phyloP scores from a whole-genome alignment of 2,113 vertebrate species.

The Chaenocephalus aceratus region DNA sequence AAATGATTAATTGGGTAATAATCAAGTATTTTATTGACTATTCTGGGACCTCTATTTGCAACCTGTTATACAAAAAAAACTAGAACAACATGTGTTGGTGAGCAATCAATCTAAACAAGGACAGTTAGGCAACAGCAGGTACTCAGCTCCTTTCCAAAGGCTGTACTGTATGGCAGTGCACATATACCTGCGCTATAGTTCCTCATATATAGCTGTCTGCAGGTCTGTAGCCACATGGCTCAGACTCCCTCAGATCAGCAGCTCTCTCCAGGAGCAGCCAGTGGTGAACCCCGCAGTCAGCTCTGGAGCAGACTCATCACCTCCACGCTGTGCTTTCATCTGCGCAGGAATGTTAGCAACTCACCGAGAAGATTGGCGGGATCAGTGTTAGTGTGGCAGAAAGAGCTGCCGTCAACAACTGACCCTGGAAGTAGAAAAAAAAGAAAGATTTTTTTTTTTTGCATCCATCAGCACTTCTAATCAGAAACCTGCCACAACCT shows the following conservation, averaged over 20 bases:
- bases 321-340: slow-evolving; percentile 50
- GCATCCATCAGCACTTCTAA: slow-evolving; percentile 75
- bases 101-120: background rate
- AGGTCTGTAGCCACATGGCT: slow-evolving; percentile 42
- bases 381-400: background rate
- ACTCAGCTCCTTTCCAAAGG: slow-evolving; percentile 1
- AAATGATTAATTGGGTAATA: too few relatives aligned
- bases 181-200: background rate
- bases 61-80: too few relatives aligned
- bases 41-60: too few relatives aligned
- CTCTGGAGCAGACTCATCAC: slow-evolving; percentile 25
- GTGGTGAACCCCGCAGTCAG: slow-evolving; percentile 34
- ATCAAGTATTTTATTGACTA: too few relatives aligned
- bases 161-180: background rate
- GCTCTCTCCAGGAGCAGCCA: slow-evolving; percentile 11
- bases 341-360: slow-evolving; percentile 17
- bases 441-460: background rate
- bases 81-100: background rate
- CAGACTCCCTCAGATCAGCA: slow-evolving; percentile 41
- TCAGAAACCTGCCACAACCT: slow-evolving; percentile 61
- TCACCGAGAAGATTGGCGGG: background rate
- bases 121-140: background rate
- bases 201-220: slow-evolving; percentile 4
- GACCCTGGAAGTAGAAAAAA: slow-evolving; percentile 12
- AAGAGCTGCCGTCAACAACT: slow-evolving; percentile 40